Conservation (phyloP, 2,797 vertebrate species). For the Protonibea diacanthus region DNA sequence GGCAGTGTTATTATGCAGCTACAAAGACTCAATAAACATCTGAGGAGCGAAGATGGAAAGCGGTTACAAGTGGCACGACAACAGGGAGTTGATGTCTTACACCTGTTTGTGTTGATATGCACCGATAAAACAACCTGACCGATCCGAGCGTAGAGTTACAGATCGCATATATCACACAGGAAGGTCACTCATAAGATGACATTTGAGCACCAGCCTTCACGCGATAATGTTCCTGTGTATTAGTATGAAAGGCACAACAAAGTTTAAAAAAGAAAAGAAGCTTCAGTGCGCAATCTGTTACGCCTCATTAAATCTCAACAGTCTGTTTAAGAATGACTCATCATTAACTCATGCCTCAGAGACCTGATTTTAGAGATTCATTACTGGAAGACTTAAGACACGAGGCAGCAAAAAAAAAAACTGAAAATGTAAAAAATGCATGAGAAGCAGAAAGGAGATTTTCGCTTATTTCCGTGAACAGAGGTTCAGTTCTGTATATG, state of each 20-base stretch:
- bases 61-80: background rate
- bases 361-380: constrained; percentile 52
- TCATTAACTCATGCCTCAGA: constrained; percentile 62
- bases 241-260: constrained; percentile 18
- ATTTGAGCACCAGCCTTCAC: constrained; percentile 5
- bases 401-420: background rate
- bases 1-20: too few relatives aligned
- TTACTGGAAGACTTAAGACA: constrained; percentile 38
- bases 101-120: background rate
- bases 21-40: background rate
- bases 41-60: background rate
- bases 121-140: background rate
- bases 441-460: constrained; percentile 14
- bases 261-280: constrained; percentile 9
- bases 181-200: background rate
- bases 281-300: constrained; percentile 55
- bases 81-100: background rate
- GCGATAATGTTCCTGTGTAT: background rate
- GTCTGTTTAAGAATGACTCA: constrained; percentile 70
- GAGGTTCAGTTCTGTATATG: constrained; percentile 35
- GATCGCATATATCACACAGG: too few relatives aligned
- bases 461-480: constrained; percentile 35
- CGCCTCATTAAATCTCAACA: constrained; percentile 66
- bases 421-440: constrained; percentile 17
- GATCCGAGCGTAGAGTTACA: background rate